Evolutionary conservation across 2,888 invertebrate species (phyloP).

Genomic region (Volucella zonaria): DNA sequence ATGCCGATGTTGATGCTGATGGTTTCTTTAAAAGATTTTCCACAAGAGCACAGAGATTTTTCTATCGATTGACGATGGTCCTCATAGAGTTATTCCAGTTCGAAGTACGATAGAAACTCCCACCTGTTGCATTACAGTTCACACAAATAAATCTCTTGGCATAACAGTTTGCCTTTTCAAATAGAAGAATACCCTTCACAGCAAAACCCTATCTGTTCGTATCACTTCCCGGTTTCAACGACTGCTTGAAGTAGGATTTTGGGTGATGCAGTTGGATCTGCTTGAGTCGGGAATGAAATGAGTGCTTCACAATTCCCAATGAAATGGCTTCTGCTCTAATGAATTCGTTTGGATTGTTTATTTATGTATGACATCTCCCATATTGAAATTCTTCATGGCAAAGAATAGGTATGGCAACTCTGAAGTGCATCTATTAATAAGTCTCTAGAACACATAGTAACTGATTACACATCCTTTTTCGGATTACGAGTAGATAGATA

Average conservation of each 20-base stretch:
- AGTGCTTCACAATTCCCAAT: conserved; percentile 11
- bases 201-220: not conserved
- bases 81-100: conserved; percentile 47
- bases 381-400: not conserved
- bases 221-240: conserved; percentile 35
- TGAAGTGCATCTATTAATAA: conserved; percentile 66
- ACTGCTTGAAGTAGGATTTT: not conserved
- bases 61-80: conserved; percentile 68
- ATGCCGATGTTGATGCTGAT: not conserved
- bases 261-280: not conserved
- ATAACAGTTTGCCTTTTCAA: conserved; percentile 11
- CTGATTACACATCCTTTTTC: conserved; percentile 31
- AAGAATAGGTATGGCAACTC: conserved; percentile 15
- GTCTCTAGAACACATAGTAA: conserved; percentile 23
- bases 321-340: conserved; percentile 51
- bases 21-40: conserved; percentile 67
- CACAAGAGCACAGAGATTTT: conserved; percentile 62
- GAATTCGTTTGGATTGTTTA: conserved; percentile 63
- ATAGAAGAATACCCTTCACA: conserved; percentile 47
- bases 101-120: conserved; percentile 48
- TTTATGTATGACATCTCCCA: conserved; percentile 70
- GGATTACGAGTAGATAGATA: conserved; percentile 25
- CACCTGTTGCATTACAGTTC: conserved; percentile 71
- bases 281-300: conserved; percentile 42
- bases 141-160: conserved; percentile 65